Evolutionary conservation across 2,113 vertebrate genomes (phyloP).

Genomic region (Mustela lutreola): DNA sequence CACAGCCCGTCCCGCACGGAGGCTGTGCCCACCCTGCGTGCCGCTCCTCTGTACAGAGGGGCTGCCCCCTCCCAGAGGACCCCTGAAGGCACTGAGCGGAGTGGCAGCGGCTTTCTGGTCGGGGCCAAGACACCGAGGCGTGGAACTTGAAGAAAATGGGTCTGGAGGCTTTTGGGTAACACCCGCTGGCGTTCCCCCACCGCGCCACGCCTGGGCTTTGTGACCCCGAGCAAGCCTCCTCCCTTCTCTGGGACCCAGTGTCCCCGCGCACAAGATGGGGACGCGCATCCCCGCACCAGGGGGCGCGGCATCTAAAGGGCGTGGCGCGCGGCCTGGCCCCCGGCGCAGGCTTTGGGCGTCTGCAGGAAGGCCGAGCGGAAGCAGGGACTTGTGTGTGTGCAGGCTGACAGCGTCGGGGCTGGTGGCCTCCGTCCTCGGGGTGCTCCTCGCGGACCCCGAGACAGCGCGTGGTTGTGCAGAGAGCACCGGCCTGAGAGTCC

Average conservation of each 20-base stretch:
- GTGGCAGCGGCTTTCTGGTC: background rate
- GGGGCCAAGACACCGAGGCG: background rate
- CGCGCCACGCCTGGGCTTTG: background rate
- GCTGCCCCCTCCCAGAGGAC: background rate
- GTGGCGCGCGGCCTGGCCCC: rapidly evolving
- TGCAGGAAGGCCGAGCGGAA: background rate
- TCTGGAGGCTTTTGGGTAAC: background rate
- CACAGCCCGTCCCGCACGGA: rapidly evolving
- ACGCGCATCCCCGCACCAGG: rapidly evolving
- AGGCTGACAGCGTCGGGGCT: rapidly evolving
- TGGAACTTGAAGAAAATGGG: background rate
- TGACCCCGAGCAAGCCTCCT: background rate
- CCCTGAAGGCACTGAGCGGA: rapidly evolving
- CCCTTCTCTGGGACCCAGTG: background rate
- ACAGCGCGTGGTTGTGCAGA: rapidly evolving
- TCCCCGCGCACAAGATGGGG: too few species aligned
- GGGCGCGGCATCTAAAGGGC: too few species aligned
- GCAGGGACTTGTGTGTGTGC: rapidly evolving
- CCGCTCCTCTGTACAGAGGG: rapidly evolving
- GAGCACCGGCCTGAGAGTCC: background rate
- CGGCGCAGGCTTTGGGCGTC: rapidly evolving
- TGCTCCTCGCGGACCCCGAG: background rate
- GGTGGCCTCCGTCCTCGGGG: rapidly evolving
- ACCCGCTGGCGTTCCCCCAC: rapidly evolving
- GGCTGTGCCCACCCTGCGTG: rapidly evolving